Base-by-base conservation (phyloP, 2,888 invertebrate genomes). In the Scaptomyza polygonia region DNA sequence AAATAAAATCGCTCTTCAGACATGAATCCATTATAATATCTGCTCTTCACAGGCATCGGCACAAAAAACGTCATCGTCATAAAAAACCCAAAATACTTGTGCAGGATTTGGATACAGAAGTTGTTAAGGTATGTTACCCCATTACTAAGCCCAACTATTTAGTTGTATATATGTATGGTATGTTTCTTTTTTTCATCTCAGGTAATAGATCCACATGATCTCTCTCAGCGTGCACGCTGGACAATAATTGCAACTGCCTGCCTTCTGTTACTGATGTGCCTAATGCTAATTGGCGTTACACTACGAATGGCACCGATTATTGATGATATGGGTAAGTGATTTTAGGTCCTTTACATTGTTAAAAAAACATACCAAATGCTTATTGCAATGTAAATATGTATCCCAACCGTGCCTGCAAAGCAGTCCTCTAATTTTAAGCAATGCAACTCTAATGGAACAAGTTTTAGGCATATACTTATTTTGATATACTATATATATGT, bases 251-350 rank as follows among this genome's bases (percentile, higher is more conserved):
- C 96, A 86, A 97, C 97, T 43, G 97, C 97, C 68, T 96, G 96
- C 89, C 93, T 97, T 71, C 93, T 98, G 75, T 94, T 98, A 65
- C 94, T 97, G 89, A 96, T 97, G 93, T 97, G 97, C 92, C 94
- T 98, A 85, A 93, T 98, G 75, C 93, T 98, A 66, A 97, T 98
- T 30, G 98, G 97, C 14, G 96, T 98, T 59, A 98, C 98, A 5
- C 93, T 98, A 30, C 93, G 97, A 72, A 97, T 98, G 97, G 97
- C 98, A 12, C 98, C 98, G 11, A 95, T 98, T 78, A 98, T 98
- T 88, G 98, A 98, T 90, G 97, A 97, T 89, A 96, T 98, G 96
- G 97, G 98, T 98, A 92, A 95, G 96, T 94, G 56, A 47, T 9
- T 5, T 6, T 8, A 25, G 2, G 30, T 7, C 1, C 29, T n/a